Percentiles rank a stretch among this genome's conserved stretches.
phyloP scores from a whole-genome alignment of 2,113 vertebrate species.

The Ciconia maguari region DNA sequence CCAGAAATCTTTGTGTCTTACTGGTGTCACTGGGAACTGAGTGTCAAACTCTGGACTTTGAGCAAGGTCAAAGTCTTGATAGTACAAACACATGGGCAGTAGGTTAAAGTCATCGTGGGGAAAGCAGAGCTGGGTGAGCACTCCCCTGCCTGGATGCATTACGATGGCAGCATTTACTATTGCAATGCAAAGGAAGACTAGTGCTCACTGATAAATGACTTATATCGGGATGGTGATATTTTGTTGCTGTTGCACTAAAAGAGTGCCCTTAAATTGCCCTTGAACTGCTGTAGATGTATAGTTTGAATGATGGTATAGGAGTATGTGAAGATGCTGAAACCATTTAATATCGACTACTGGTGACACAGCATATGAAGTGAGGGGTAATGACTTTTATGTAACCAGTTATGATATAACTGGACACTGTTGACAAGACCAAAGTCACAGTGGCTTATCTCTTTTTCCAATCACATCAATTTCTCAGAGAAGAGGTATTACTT shows the following conservation, averaged over 20 bases:
- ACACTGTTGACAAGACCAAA: background rate
- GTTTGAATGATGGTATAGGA: background rate
- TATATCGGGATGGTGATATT: background rate
- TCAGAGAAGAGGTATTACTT: background rate
- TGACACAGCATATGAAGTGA: background rate
- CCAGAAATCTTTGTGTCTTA: background rate
- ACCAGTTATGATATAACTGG: background rate
- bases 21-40: background rate
- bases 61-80: background rate
- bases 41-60: background rate
- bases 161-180: background rate
- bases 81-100: background rate
- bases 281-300: background rate
- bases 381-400: background rate
- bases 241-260: background rate
- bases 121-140: background rate
- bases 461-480: background rate
- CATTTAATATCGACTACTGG: background rate
- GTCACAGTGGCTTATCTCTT: background rate
- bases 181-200: background rate
- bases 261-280: background rate
- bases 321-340: background rate
- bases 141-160: background rate
- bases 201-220: background rate
- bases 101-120: background rate